Evolutionary conservation across 1,140 invertebrate genomes (phyloP), one percentile per base, ranked within the genome.

Genomic region (Brachionus plicatilis): DNA sequence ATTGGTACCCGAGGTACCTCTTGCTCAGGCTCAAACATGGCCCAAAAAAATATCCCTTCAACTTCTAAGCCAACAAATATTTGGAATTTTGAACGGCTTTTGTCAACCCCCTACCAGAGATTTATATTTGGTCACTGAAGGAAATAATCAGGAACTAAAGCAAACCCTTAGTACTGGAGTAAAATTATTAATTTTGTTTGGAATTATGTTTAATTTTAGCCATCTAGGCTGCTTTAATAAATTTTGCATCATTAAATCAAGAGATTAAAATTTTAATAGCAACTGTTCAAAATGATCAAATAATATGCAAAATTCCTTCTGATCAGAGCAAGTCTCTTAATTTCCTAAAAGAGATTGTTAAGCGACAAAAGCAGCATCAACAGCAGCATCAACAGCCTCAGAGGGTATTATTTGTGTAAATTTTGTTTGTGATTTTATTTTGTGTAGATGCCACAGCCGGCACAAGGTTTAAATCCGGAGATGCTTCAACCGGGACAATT

Each of bases 251-350:
- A 45, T 20, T 50, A 27, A 76, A 82, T 43, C 53, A 65, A 60
- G 79, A 82, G 2, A 82, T 82, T 3, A 82, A 65, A 47, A 45
- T 82, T 47, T n/a, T 82, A 6, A 17, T 82, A 11, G 53, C 60
- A 8, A 65, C 79, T 27, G 41, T 82, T 1, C 79, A 82, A 47
- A 37, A 37, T 24, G 43, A 82, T 37, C 37, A 82, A 24, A 68
- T 82, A 20, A 53, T 82, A 6, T 82, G 79, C 60, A 60, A 68
- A 65, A 82, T 82, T 27, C 79, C 79, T 17, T 20, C 33, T 45
- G 79, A 82, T 66, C 79, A 82, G 45, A 65, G 8, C 12, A 82
- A 82, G 41, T n/a, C 60, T 6, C 43, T 82, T 4, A 66, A 37
- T 45, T 65, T 56, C 14, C 12, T 82, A 7, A 82, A 82, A 65